Evolutionary conservation across 2,888 invertebrate genomes (phyloP).

Genomic region (Mimachlamys varia): DNA sequence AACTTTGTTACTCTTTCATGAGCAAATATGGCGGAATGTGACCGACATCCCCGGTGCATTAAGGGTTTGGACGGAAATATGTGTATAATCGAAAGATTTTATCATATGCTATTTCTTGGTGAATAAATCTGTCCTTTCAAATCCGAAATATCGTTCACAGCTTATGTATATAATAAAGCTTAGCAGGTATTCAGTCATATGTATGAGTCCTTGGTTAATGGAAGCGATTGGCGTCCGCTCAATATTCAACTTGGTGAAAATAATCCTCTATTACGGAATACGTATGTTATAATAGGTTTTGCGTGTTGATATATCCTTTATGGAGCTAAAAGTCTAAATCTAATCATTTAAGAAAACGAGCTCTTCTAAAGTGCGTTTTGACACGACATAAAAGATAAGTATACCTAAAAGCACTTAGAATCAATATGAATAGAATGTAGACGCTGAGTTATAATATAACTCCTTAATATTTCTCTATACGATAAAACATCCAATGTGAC

Average conservation of each 20-base stretch:
- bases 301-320: not conserved
- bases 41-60: not conserved
- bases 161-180: not conserved
- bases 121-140: not conserved
- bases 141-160: not conserved
- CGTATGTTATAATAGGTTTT: not conserved
- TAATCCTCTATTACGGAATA: not conserved
- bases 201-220: not conserved
- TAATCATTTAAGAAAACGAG: not conserved
- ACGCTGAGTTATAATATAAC: not conserved
- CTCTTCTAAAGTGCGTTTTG: not conserved
- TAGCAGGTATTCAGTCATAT: not conserved
- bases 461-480: not conserved
- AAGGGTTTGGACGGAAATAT: not conserved
- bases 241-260: not conserved
- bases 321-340: not conserved
- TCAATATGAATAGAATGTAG: not conserved
- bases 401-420: not conserved
- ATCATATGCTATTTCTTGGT: not conserved
- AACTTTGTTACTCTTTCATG: too few relatives aligned
- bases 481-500: not conserved
- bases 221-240: not conserved
- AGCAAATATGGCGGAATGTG: not conserved
- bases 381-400: constrained; percentile 10
- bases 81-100: not conserved